phyloP scores from a whole-genome alignment of 1,140 invertebrate genomes.

The Polypedilum vanderplanki region DNA sequence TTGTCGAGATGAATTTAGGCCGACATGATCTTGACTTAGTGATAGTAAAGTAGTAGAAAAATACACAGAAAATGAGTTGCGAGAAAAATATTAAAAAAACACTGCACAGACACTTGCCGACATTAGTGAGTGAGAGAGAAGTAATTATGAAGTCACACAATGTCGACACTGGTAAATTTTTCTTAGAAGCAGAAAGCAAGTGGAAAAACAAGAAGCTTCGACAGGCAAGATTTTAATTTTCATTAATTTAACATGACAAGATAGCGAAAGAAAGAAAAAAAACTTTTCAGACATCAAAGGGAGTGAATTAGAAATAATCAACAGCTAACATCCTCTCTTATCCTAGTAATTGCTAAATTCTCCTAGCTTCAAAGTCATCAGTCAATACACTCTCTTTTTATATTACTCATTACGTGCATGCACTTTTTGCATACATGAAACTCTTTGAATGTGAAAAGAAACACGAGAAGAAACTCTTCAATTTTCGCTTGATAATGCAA shows the following conservation, averaged over 20 bases:
- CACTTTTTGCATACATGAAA: background rate
- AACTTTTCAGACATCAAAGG: background rate
- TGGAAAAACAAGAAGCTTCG: no score
- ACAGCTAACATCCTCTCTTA: no score
- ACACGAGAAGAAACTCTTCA: background rate
- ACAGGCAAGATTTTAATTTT: no score
- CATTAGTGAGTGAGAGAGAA: conserved; percentile 4
- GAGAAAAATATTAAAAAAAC: no score
- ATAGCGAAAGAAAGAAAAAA: background rate
- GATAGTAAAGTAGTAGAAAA: background rate
- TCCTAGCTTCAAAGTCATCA: conserved; percentile 1
- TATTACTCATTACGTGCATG: background rate
- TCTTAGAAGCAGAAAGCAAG: no score
- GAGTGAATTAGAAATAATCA: background rate
- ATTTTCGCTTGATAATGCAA: background rate
- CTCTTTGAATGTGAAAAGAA: background rate
- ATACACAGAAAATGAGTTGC: no score
- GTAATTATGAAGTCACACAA: conserved; percentile 18
- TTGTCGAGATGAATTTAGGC: conserved; percentile 26
- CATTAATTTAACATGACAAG: no score
- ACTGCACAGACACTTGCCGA: background rate
- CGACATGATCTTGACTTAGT: conserved; percentile 27
- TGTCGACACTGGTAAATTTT: background rate
- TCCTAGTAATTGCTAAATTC: background rate
- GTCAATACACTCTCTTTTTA: no score